Base-by-base conservation (phyloP, 2,888 invertebrate species). In the Cantharis rustica region DNA sequence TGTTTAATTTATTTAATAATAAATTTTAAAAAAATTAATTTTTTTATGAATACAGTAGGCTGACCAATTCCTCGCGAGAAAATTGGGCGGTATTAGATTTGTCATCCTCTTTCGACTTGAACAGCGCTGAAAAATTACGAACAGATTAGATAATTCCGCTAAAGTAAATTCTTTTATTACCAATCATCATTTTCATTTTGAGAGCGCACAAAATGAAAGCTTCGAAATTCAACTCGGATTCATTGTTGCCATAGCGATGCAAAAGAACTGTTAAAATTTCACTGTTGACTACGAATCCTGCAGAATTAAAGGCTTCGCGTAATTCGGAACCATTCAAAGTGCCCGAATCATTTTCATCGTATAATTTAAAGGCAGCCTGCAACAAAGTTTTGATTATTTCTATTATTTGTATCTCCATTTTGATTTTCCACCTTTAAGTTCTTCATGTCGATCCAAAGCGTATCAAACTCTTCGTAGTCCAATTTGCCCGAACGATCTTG, bases 41-140 rank as follows among this genome's bases (percentile, higher is more conserved):
- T n/a, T n/a, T 31, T 13, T 31, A 31, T n/a, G 13, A 31, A 3
- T 31, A 31, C 0, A 31, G 13, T 3, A 5, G 13, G n/a, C 31
- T 31, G 13, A 13, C 1, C n/a, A 13, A 31, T 31, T 31, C 13
- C 5, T 31, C n/a, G 1, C 13, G 13, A 5, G 5, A 5, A 31
- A 31, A 31, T 13, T 23, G 23, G 5, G 31, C 31, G 13, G 13
- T 5, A 3, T 31, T 13, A 0, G 31, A 13, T 23, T 9, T 0
- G 1, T 4, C n/a, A 5, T 13, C n/a, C 31, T 3, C 5, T 31
- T 31, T 31, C 31, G 31, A 13, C 13, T n/a, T 13, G 13, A 31
- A 97, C 82, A 95, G 93, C 88, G 96, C 97, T 97, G 91, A 27
- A 75, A 89, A 90, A 81, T 80, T 13, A 31, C 78, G 71, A 80